phyloP scores from a whole-genome alignment of 1,140 invertebrate species.

The Akabosia matsudoensis region DNA sequence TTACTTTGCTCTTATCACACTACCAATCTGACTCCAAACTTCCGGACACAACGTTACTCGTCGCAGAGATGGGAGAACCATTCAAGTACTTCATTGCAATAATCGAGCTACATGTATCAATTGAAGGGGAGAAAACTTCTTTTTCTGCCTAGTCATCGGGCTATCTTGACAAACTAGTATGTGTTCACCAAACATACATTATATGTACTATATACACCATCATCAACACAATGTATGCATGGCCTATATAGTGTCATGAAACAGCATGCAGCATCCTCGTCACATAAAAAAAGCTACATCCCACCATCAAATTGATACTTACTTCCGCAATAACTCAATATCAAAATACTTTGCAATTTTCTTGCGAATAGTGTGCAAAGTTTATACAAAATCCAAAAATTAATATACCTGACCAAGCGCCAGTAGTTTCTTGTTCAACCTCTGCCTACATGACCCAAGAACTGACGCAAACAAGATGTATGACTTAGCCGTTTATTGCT shows the following conservation, averaged over 20 bases:
- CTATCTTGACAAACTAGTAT: conserved; percentile 2
- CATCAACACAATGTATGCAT: neutral
- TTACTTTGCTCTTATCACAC: neutral
- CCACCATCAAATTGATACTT: too few species aligned
- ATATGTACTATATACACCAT: neutral
- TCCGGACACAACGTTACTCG: neutral
- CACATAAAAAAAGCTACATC: too few species aligned
- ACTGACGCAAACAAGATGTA: conserved; percentile 17
- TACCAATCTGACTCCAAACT: conserved; percentile 12
- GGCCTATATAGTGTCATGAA: too few species aligned
- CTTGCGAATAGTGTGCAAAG: too few species aligned
- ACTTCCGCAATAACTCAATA: too few species aligned
- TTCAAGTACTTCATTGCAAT: conserved; percentile 3
- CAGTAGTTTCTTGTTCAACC: too few species aligned
- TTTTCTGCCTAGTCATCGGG: conserved; percentile 5
- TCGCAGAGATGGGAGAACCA: neutral
- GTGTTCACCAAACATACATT: conserved; percentile 11
- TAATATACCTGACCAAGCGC: too few species aligned
- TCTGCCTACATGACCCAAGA: too few species aligned
- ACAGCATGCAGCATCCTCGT: too few species aligned
- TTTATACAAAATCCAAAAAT: too few species aligned
- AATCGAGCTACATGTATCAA: conserved; percentile 1
- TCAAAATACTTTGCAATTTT: too few species aligned
- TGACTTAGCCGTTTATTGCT: conserved; percentile 15
- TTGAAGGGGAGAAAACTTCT: neutral